Conservation (phyloP, 1,140 invertebrate species). For the Lepidurus couesii region DNA sequence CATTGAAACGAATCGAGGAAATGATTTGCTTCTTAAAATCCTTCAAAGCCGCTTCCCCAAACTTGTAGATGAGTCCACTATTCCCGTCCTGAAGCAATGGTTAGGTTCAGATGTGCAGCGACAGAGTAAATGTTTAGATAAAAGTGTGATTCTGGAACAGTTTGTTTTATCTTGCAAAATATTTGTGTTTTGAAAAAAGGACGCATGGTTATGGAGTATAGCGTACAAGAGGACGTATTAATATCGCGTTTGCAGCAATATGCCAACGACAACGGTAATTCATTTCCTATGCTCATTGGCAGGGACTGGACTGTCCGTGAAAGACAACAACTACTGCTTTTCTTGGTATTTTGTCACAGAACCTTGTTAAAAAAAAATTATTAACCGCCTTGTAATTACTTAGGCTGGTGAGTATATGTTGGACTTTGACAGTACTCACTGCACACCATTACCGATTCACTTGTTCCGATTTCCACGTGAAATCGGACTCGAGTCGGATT, state of each 20-base stretch:
- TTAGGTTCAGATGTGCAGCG: constrained; percentile 44
- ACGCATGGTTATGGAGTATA: constrained; percentile 16
- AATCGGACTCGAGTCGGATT: constrained; percentile 39
- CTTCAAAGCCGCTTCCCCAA: constrained; percentile 69
- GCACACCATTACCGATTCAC: constrained; percentile 64
- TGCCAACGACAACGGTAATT: constrained; percentile 51
- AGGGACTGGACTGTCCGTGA: constrained; percentile 48
- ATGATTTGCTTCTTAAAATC: constrained; percentile 68
- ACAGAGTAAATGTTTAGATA: constrained; percentile 43
- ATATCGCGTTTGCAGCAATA: constrained; percentile 39
- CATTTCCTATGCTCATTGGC: constrained; percentile 59
- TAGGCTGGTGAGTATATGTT: constrained; percentile 72
- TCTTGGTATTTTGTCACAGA: constrained; percentile 48
- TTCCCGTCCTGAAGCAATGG: constrained; percentile 53
- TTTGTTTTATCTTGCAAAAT: constrained; percentile 29
- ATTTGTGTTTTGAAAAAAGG: not conserved
- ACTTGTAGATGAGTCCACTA: constrained; percentile 54
- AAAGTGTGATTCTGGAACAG: constrained; percentile 33
- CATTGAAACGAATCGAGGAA: constrained; percentile 78
- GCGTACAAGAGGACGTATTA: constrained; percentile 26
- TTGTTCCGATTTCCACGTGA: constrained; percentile 61
- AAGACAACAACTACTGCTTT: constrained; percentile 55
- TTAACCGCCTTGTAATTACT: constrained; percentile 41
- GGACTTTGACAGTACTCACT: constrained; percentile 81
- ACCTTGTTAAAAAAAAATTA: constrained; percentile 13